These are phyloP conservation scores for Seriola dumerili DNA, from an alignment of 2,113 vertebrate species.

Conservation along the genomic window DNA sequence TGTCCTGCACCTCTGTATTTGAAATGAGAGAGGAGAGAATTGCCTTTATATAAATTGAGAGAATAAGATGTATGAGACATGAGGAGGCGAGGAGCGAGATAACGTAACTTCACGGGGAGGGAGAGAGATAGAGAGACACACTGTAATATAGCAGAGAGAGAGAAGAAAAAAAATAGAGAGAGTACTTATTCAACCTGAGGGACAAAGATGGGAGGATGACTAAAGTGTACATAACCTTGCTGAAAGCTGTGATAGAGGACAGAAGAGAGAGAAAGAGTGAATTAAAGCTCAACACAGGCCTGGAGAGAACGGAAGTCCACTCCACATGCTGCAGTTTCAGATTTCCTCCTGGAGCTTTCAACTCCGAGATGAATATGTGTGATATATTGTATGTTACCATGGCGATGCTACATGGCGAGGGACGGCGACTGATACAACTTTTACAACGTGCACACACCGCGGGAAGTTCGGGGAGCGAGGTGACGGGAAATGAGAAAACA, in stretches of 20 bases:
- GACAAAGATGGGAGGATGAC: conserved; percentile 37
- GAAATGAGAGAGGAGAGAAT: not conserved
- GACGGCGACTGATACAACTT: no score
- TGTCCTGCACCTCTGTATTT: not conserved
- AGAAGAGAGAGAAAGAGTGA: not conserved
- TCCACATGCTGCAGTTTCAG: not conserved
- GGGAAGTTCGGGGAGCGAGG: no score
- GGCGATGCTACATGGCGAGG: not conserved
- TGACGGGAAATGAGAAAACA: no score
- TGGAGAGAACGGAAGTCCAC: not conserved
- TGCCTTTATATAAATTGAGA: not conserved
- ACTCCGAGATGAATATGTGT: not conserved
- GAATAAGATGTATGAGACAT: conserved; percentile 18
- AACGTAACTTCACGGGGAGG: conserved; percentile 2
- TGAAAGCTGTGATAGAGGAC: not conserved
- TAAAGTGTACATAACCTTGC: not conserved
- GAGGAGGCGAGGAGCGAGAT: not conserved
- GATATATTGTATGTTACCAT: not conserved
- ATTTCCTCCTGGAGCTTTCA: not conserved
- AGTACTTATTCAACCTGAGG: conserved; percentile 33
- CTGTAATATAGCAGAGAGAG: not conserved
- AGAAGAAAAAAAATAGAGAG: not conserved
- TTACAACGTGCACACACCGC: no score
- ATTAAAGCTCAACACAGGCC: conserved; percentile 9
- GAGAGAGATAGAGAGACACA: not conserved